phyloP scores from a whole-genome alignment of 2,888 invertebrate genomes.

The Agrilus cyanescens region DNA sequence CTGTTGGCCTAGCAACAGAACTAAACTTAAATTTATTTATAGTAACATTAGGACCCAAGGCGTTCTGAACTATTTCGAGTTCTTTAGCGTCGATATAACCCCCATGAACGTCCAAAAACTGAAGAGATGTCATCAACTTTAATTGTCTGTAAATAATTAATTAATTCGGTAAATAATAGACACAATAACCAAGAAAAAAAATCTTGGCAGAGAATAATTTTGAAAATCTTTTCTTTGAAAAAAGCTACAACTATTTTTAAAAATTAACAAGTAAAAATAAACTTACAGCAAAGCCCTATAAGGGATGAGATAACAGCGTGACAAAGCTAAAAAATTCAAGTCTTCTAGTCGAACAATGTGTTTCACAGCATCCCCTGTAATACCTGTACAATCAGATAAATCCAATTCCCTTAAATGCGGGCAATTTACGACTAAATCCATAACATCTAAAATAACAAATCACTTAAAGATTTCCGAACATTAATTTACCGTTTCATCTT shows the following conservation, averaged over 20 bases:
- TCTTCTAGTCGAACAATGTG: constrained; percentile 45
- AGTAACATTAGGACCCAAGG: constrained; percentile 45
- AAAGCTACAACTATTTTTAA: not conserved
- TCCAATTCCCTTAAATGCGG: constrained; percentile 70
- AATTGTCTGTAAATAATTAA: constrained; percentile 27
- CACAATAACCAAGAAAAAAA: not conserved
- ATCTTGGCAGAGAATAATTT: constrained; percentile 9
- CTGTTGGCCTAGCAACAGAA: constrained; percentile 81
- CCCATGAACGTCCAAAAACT: constrained; percentile 74
- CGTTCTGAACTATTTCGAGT: constrained; percentile 41
- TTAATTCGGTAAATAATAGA: not conserved
- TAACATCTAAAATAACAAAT: constrained; percentile 48
- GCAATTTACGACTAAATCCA: constrained; percentile 51
- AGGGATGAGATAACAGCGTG: constrained; percentile 70
- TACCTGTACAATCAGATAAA: constrained; percentile 71
- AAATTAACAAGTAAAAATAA: constrained; percentile 1
- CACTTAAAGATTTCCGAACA: not conserved
- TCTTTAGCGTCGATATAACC: constrained; percentile 54
- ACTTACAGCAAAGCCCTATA: constrained; percentile 59
- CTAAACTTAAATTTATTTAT: constrained; percentile 70
- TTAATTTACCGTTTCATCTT: constrained; percentile 1
- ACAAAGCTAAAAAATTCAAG: constrained; percentile 65
- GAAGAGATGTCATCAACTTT: constrained; percentile 49
- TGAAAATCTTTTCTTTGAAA: constrained; percentile 1
- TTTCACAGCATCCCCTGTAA: constrained; percentile 50